phyloP scores from a whole-genome alignment of 2,888 invertebrate species.

The Pachliopta kotzebuea region DNA sequence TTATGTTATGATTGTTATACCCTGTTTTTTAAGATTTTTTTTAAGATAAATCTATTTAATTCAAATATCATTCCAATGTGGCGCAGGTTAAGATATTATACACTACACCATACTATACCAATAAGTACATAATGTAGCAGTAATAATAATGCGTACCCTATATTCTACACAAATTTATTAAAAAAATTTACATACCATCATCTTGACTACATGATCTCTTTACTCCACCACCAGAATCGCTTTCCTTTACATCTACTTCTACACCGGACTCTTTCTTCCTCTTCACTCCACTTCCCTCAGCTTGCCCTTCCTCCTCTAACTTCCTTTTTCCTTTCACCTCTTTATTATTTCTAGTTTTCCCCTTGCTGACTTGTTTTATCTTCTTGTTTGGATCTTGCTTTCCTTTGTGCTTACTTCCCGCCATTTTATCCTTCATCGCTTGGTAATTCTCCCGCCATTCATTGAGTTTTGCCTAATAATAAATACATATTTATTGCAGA shows the following conservation, averaged over 20 bases:
- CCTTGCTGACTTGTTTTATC: conserved; percentile 52
- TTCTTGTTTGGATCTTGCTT: conserved; percentile 56
- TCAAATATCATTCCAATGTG: too few relatives aligned
- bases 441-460: conserved; percentile 69
- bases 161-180: not conserved
- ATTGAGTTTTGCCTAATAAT: conserved; percentile 53
- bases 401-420: conserved; percentile 57
- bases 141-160: too few relatives aligned
- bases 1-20: too few relatives aligned
- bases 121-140: too few relatives aligned
- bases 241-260: conserved; percentile 48
- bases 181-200: conserved; percentile 24
- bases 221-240: conserved; percentile 51
- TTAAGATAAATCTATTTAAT: too few relatives aligned
- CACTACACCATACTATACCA: too few relatives aligned
- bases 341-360: conserved; percentile 48
- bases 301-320: conserved; percentile 43
- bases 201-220: conserved; percentile 53
- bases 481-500: too few relatives aligned
- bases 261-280: conserved; percentile 55
- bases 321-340: conserved; percentile 55
- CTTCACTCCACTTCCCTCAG: conserved; percentile 51
- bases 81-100: too few relatives aligned
- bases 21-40: too few relatives aligned
- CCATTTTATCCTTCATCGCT: conserved; percentile 69